phyloP scores from a whole-genome alignment of 2,888 invertebrate genomes.

The Xylota sylvarum region DNA sequence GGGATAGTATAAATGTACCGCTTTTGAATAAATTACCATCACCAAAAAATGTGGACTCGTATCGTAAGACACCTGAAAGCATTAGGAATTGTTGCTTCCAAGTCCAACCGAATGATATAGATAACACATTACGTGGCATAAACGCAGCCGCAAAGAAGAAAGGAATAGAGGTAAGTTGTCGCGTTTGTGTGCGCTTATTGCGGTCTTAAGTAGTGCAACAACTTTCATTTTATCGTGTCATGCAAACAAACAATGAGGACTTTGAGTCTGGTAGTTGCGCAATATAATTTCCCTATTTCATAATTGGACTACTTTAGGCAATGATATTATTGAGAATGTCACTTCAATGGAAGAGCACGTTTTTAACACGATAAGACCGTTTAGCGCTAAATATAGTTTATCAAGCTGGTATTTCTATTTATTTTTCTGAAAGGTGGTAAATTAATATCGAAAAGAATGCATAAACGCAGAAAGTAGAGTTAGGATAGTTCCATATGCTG shows the following conservation, averaged over 20 bases:
- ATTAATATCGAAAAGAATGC: too few relatives aligned
- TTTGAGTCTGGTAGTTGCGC: constrained; percentile 23
- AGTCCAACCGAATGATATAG: constrained; percentile 82
- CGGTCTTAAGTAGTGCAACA: constrained; percentile 24
- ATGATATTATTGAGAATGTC: constrained; percentile 9
- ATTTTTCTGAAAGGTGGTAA: too few relatives aligned
- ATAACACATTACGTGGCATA: constrained; percentile 82
- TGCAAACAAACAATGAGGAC: neutral
- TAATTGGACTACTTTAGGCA: constrained; percentile 15
- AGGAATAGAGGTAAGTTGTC: constrained; percentile 83
- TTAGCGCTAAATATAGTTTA: too few relatives aligned
- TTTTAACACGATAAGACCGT: too few relatives aligned
- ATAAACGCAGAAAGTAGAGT: too few relatives aligned
- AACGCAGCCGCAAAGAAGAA: constrained; percentile 81
- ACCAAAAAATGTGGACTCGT: constrained; percentile 36
- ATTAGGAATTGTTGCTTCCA: constrained; percentile 82
- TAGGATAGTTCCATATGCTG: too few relatives aligned
- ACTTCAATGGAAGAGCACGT: too few relatives aligned
- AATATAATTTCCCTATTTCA: constrained; percentile 20
- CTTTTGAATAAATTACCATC: constrained; percentile 56
- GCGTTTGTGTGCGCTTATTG: neutral
- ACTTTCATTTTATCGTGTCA: constrained; percentile 33
- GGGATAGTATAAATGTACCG: constrained; percentile 74
- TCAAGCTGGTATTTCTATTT: too few relatives aligned
- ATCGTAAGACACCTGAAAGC: constrained; percentile 77